Conservation (phyloP, 2,797 vertebrate species). For the Acestrorhynchus altus region DNA sequence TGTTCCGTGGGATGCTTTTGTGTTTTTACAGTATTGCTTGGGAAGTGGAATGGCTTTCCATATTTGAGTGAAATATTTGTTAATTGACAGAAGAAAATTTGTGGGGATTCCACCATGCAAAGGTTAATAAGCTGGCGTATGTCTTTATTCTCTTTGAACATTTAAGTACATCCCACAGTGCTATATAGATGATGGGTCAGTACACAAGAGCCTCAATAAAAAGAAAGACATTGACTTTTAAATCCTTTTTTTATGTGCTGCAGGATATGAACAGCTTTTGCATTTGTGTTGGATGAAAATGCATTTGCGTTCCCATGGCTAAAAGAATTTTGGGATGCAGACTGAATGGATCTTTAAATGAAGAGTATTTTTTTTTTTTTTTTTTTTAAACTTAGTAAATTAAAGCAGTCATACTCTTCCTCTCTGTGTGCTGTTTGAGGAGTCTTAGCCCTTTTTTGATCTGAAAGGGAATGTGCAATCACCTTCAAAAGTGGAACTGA, state of each 20-base stretch:
- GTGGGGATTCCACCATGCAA: slow-evolving; percentile 54
- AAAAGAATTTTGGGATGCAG: background rate
- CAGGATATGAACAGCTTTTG: slow-evolving; percentile 10
- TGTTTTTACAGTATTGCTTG: slow-evolving; percentile 66
- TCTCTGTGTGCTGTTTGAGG: slow-evolving; percentile 10
- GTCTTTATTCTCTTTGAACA: slow-evolving; percentile 70
- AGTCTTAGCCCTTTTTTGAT: background rate
- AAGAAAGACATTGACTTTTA: slow-evolving; percentile 62
- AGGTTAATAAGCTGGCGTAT: slow-evolving; percentile 62
- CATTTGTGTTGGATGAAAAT: background rate
- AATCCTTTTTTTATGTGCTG: slow-evolving; percentile 28
- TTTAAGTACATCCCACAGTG: slow-evolving; percentile 65
- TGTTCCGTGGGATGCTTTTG: slow-evolving; percentile 62
- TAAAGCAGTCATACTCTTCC: background rate
- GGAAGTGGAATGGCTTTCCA: slow-evolving; percentile 63
- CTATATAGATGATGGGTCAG: slow-evolving; percentile 65
- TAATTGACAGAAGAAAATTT: slow-evolving; percentile 51
- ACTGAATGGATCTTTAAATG: background rate
- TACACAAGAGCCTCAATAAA: slow-evolving; percentile 68
- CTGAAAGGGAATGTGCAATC: background rate
- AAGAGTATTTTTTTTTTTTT: background rate
- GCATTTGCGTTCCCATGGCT: background rate
- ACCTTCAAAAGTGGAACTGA: background rate
- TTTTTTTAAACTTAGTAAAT: slow-evolving; percentile 4
- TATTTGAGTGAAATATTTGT: slow-evolving; percentile 66